Conservation (phyloP, 2,797 vertebrate genomes). For the Mus caroli region DNA sequence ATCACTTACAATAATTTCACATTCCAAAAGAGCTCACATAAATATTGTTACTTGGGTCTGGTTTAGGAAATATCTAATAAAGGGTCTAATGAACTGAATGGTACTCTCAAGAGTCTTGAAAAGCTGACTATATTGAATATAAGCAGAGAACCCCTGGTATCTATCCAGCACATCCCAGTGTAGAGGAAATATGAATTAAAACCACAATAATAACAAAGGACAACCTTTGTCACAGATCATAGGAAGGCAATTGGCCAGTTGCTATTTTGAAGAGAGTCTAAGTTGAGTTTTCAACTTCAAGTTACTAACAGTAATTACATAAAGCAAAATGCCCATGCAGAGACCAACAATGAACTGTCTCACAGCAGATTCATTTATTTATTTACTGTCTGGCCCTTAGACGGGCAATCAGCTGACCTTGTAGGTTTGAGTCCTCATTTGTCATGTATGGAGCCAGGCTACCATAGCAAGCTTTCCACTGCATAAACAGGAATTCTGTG, state of each 20-base stretch:
- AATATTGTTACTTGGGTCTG: slow-evolving; percentile 32
- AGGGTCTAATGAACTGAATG: slow-evolving; percentile 16
- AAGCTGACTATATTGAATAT: neutral
- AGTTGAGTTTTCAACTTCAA: slow-evolving; percentile 62
- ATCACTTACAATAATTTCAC: slow-evolving; percentile 24
- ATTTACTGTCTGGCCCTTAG: slow-evolving; percentile 20
- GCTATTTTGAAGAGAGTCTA: slow-evolving; percentile 50
- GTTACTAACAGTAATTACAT: slow-evolving; percentile 62
- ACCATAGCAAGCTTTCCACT: slow-evolving; percentile 86
- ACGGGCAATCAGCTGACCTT: slow-evolving; percentile 65
- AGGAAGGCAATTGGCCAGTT: slow-evolving; percentile 61
- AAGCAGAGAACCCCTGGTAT: slow-evolving; percentile 51
- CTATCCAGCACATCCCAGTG: neutral
- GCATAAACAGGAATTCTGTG: slow-evolving; percentile 89
- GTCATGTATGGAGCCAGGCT: neutral
- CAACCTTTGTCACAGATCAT: slow-evolving; percentile 41
- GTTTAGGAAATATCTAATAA: slow-evolving; percentile 25
- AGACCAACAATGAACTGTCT: slow-evolving; percentile 14
- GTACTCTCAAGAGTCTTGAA: neutral
- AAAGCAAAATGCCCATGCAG: neutral
- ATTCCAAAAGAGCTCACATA: slow-evolving; percentile 61
- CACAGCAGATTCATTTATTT: slow-evolving; percentile 23
- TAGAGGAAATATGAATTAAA: slow-evolving; percentile 35
- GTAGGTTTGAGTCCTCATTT: slow-evolving; percentile 35
- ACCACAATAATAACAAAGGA: neutral